Percentiles rank a stretch among this genome's conserved stretches.
Evolutionary conservation across 2,113 vertebrate species (phyloP).

Genomic region (Salvelinus alpinus): DNA sequence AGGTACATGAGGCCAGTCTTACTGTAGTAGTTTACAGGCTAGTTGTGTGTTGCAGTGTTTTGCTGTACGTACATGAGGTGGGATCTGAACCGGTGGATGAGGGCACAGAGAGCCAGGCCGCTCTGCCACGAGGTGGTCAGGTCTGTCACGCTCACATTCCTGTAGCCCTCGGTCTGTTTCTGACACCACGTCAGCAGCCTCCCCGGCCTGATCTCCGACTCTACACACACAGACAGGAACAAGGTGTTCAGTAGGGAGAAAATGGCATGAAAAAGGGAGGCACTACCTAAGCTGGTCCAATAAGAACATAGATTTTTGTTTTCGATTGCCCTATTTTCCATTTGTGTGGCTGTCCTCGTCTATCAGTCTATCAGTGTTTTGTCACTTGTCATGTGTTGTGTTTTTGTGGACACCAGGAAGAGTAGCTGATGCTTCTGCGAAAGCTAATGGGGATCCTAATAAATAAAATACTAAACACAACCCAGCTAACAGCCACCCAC

Average conservation of each 20-base stretch:
- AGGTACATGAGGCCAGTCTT: background rate
- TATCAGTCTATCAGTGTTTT: no score
- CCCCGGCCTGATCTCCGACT: slow-evolving; percentile 87
- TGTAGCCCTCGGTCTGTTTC: slow-evolving; percentile 90
- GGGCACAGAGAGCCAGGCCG: slow-evolving; percentile 88
- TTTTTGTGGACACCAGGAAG: no score
- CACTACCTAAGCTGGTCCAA: no score
- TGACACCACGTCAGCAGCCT: slow-evolving; percentile 95
- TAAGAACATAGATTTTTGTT: no score
- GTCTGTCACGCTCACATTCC: slow-evolving; percentile 80
- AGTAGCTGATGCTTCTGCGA: no score
- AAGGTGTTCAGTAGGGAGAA: background rate
- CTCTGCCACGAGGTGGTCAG: slow-evolving; percentile 88
- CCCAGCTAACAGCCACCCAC: no score
- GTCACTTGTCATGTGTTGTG: no score
- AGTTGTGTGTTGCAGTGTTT: background rate
- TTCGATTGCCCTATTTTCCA: no score
- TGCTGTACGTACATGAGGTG: slow-evolving; percentile 86
- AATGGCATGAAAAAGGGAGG: no score
- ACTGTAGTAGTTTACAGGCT: background rate
- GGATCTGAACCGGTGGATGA: slow-evolving; percentile 92
- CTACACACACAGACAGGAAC: slow-evolving; percentile 62
- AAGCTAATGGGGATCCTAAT: no score
- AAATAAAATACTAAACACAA: background rate
- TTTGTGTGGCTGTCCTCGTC: no score